These are phyloP conservation scores for Copidosoma aretas DNA, from an alignment of 2,888 invertebrate genomes.

Conservation along the genomic window DNA sequence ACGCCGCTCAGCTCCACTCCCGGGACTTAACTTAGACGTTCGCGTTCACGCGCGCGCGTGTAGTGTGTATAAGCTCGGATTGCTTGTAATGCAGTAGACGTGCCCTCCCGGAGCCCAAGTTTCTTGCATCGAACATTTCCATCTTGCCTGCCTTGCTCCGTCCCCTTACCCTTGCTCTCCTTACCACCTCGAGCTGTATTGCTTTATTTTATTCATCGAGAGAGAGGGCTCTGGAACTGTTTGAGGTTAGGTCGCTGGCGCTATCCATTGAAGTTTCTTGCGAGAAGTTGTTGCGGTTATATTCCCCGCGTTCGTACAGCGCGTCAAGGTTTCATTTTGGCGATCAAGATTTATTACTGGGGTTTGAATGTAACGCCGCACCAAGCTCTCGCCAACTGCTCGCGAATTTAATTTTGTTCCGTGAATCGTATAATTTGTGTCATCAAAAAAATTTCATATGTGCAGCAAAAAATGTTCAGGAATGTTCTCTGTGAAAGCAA, in stretches of 20 bases:
- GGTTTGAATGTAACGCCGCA: too few species aligned
- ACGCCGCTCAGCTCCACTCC: slow-evolving; percentile 18
- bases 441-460: too few species aligned
- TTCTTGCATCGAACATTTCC: slow-evolving; percentile 18
- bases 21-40: background rate
- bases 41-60: too few species aligned
- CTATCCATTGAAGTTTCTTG: background rate
- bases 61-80: slow-evolving; percentile 1
- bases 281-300: slow-evolving; percentile 5
- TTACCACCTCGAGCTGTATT: slow-evolving; percentile 3
- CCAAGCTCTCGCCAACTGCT: too few species aligned
- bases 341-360: too few species aligned
- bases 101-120: slow-evolving; percentile 7
- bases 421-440: too few species aligned
- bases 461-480: too few species aligned
- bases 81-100: slow-evolving; percentile 31
- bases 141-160: background rate
- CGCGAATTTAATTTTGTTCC: too few species aligned
- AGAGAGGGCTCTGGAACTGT: background rate
- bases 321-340: slow-evolving; percentile 10
- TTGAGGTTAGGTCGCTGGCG: background rate
- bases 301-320: background rate
- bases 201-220: slow-evolving; percentile 30
- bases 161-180: background rate
- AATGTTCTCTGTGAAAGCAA: too few species aligned